phyloP scores from a whole-genome alignment of 2,113 vertebrate species.

The Cryptomyrus ogoouensis region DNA sequence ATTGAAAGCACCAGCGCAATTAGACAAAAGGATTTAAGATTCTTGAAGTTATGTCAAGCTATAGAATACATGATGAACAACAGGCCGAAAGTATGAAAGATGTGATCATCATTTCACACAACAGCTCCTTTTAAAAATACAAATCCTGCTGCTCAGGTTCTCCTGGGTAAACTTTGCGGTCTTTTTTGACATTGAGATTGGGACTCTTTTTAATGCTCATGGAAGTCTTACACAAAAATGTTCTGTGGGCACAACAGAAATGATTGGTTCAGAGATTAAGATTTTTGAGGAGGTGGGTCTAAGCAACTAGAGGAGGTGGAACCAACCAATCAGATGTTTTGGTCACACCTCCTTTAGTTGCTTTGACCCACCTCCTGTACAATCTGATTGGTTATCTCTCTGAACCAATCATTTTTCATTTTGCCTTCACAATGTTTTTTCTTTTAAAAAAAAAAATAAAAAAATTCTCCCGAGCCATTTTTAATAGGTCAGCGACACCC shows the following conservation, averaged over 20 bases:
- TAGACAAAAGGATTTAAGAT: background rate
- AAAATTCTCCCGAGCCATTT: background rate
- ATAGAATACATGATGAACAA: background rate
- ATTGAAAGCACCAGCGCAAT: background rate
- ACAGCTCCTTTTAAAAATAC: background rate
- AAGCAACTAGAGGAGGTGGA: too few species aligned
- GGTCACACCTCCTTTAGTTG: too few species aligned
- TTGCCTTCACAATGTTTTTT: too few species aligned
- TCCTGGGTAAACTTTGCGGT: background rate
- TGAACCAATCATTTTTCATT: too few species aligned
- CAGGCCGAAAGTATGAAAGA: background rate
- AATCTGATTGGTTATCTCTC: too few species aligned
- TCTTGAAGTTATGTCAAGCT: background rate
- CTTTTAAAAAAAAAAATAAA: too few species aligned
- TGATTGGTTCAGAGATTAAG: too few species aligned
- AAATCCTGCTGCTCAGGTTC: background rate
- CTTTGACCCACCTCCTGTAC: too few species aligned
- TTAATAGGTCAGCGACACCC: background rate
- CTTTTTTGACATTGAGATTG: background rate
- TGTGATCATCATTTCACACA: background rate
- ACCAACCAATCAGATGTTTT: too few species aligned
- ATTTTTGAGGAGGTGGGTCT: too few species aligned
- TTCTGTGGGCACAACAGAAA: too few species aligned
- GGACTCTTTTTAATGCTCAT: background rate
- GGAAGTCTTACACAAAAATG: too few species aligned